Evolutionary conservation across 2,113 vertebrate species (phyloP).

Genomic region (Cephalopterus ornatus): DNA sequence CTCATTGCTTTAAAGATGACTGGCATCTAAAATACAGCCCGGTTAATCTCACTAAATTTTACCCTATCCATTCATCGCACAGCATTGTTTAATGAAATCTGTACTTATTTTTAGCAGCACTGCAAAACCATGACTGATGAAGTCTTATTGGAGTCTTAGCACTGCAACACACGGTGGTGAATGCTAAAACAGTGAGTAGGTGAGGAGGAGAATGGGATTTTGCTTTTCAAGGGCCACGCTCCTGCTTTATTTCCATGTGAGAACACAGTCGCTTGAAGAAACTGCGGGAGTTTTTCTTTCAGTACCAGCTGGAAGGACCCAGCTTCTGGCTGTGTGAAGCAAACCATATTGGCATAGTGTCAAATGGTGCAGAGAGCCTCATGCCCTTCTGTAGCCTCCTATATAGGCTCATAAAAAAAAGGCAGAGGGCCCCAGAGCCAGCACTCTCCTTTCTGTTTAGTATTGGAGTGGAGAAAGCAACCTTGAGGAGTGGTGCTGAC

Average conservation of each 20-base stretch:
- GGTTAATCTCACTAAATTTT: conserved; percentile 54
- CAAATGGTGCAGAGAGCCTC: neutral
- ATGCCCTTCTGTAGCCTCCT: neutral
- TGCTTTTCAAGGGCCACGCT: neutral
- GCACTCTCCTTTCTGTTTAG: neutral
- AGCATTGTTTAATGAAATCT: conserved; percentile 56
- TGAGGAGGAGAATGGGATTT: neutral
- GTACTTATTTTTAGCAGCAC: neutral
- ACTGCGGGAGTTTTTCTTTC: neutral
- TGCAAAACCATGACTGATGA: conserved; percentile 16
- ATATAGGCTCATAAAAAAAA: neutral
- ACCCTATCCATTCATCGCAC: neutral
- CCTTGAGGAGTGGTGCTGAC: neutral
- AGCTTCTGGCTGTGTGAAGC: neutral
- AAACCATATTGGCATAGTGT: neutral
- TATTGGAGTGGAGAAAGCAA: neutral
- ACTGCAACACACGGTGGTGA: neutral
- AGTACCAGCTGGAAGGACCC: neutral
- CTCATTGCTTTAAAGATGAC: conserved; percentile 42
- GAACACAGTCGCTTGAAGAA: neutral
- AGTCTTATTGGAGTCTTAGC: neutral
- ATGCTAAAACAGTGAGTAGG: neutral
- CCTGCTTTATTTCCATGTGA: neutral
- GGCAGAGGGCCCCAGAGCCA: neutral
- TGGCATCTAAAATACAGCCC: conserved; percentile 37